Base-by-base conservation (phyloP, 2,797 vertebrate genomes). In the Brotula barbata region DNA sequence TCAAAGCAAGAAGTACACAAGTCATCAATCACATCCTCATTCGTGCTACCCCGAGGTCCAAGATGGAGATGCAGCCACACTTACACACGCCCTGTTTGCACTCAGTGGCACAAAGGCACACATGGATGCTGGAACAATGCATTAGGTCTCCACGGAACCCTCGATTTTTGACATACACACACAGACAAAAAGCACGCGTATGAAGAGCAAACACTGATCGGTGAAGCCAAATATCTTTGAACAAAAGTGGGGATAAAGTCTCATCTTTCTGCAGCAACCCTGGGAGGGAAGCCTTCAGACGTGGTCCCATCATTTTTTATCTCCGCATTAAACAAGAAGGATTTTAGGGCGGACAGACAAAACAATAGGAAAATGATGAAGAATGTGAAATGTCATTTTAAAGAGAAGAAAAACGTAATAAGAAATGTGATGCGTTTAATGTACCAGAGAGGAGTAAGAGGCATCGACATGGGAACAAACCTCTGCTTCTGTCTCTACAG, bases 21-120 rank as follows among this genome's bases (percentile, higher is more conserved):
- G 84, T 88, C 80, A 90, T 92, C 85, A 87, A 89, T 91, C 88
- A 89, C 63, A 60, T 85, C 63, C 60, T 17, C 22, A 9, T 45
- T 64, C 15, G 19, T 41, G 41, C 64, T 48, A 62, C 59, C 74
- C 42, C 12, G 13, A 60, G 49, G 81, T 48, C 82, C 75, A 81
- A 72, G 64, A 68, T 40, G 58, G 50, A 34, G 71, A 78, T 56
- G 43, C 60, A 77, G 76, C 52, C 74, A 65, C 67, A 68, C 37
- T 64, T 58, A 58, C 47, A 67, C 77, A 63, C 67, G 75, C 84
- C 60, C 71, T 75, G 80, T 55, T 56, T 51, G 37, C 66, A 66
- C 57, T 75, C 57, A 73, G 61, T 71, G 22, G 55, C 34, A 65
- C 48, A 70, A 75, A 73, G 53, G 55, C 68, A 68, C 46, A 66